Percentiles rank a stretch among this genome's conserved stretches.
These are phyloP conservation scores for Pseudois nayaur DNA, from an alignment of 2,113 vertebrate species.

Conservation along the genomic window DNA sequence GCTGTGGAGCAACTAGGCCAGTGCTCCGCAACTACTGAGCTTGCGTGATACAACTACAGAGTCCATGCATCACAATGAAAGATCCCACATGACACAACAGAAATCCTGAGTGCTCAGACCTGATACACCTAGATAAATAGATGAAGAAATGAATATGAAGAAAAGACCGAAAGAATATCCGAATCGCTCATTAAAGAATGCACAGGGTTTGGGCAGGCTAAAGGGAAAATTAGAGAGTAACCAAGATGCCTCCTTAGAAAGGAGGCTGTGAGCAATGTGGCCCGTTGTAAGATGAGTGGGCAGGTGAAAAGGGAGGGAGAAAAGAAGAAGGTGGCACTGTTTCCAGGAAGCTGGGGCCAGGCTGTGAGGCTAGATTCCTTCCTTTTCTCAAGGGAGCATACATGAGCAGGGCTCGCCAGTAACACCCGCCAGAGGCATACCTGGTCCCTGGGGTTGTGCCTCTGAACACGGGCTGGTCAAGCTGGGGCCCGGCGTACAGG, in stretches of 20 bases:
- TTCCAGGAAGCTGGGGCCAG: neutral
- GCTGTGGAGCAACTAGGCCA: neutral
- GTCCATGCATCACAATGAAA: neutral
- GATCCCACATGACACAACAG: neutral
- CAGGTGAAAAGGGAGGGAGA: neutral
- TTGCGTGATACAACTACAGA: neutral
- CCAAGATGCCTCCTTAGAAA: neutral
- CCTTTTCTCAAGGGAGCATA: neutral
- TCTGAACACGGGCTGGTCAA: neutral
- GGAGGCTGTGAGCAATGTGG: neutral
- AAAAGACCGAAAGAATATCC: neutral
- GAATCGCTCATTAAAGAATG: neutral
- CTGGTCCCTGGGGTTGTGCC: neutral
- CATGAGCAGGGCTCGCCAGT: rapidly evolving
- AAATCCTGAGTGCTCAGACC: neutral
- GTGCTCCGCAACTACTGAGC: neutral
- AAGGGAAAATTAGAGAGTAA: neutral
- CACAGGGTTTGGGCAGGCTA: neutral
- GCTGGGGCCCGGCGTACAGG: neutral
- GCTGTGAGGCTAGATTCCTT: neutral
- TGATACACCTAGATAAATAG: neutral
- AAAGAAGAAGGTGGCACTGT: neutral
- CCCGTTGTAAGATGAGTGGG: rapidly evolving
- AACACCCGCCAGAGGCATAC: neutral
- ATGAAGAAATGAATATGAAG: neutral